Conservation (phyloP, 2,113 vertebrate species). For the human (Homo sapiens) region GRCh38 chr12:71467001-71467500, state of each 20-base stretch:
- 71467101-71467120: conserved; percentile 59
- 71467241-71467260: neutral
- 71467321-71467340: neutral
- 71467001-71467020: neutral
- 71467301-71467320: neutral
- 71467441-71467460: neutral
- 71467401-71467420: neutral
- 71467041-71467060: conserved; percentile 58
- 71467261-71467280: conserved; percentile 27
- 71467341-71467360: neutral
- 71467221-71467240: neutral
- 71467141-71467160: conserved; percentile 52
- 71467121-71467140: conserved; percentile 53
- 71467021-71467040: conserved; percentile 47
- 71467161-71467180: conserved; percentile 35
- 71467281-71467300: neutral
- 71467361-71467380: neutral
- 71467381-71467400: neutral
- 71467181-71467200: neutral
- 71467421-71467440: neutral
- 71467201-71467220: neutral
- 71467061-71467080: conserved; percentile 60
- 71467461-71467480: neutral
- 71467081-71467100: conserved; percentile 5
- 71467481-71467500: neutral